Conservation (phyloP, 2,888 invertebrate species). For the Strigamia transsilvanica region DNA sequence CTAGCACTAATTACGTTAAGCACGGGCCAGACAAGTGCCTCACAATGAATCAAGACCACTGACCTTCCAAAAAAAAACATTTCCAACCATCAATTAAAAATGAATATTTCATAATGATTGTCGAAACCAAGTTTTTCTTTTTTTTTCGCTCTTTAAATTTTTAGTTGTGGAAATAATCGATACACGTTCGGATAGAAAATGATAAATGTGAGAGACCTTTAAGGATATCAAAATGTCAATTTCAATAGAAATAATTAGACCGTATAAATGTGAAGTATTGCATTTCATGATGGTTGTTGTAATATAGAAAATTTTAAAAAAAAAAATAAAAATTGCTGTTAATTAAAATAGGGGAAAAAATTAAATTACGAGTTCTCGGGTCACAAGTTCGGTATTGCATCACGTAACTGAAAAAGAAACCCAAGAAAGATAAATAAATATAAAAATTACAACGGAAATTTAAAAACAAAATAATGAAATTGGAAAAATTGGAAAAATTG, state of each 20-base stretch:
- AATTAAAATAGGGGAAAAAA: not conserved
- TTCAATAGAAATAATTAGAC: not conserved
- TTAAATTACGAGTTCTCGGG: not conserved
- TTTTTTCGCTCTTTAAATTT: no score
- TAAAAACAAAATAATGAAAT: no score
- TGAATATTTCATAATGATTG: not conserved
- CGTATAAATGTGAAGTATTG: not conserved
- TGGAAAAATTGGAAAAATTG: no score
- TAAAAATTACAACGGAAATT: no score
- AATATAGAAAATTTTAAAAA: not conserved
- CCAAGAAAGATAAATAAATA: no score
- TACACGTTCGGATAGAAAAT: not conserved
- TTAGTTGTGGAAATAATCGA: no score
- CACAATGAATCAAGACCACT: constrained; percentile 1
- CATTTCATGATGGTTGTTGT: not conserved
- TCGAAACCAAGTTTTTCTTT: not conserved
- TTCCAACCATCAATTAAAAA: not conserved
- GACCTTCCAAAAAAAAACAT: not conserved
- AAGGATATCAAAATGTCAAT: not conserved
- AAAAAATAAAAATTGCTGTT: not conserved
- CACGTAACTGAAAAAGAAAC: no score
- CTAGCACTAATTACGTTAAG: constrained; percentile 20
- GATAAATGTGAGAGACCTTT: not conserved
- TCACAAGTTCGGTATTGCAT: no score
- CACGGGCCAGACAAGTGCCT: not conserved